Base-by-base conservation (phyloP, 1,140 invertebrate species). In the Drosophila watanabei region DNA sequence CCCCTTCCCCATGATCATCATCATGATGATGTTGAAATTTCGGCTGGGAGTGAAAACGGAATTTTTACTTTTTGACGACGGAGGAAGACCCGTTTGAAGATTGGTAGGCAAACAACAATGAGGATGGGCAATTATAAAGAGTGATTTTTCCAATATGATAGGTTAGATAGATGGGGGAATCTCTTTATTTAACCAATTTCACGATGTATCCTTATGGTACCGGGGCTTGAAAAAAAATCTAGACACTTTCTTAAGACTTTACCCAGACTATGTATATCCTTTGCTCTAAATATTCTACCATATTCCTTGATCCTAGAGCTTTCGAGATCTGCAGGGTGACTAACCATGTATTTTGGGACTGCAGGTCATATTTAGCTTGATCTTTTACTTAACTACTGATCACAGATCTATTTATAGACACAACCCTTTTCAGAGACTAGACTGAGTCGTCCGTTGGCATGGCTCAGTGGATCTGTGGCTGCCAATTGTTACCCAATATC, bases 401-500 rank as follows among this genome's bases (percentile, higher is more conserved):
- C 35, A 39, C 9, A 57, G 14, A n/a, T 57, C 20, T 71, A 69
- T 71, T 57, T 69, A 35, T 71, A 56, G 64, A 43, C 49, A 20
- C 33, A 28, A 57, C 49, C 64, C 64, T 69, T 71, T 28, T 7
- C 33, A 20, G 33, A 37, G 32, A 24, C 52, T 16, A n/a, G n/a
- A 37, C 52, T 30, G 13, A 4, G 37, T 32, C 39, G 37, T 32
- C 39, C n/a, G 33, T 41, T 37, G 48, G 33, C 18, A 33, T 43
- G 54, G 54, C 49, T 46, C 41, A n/a, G 18, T 58, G 39, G 46
- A 51, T 48, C 49, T 59, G 61, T 41, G 63, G 39, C 46, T 68
- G 70, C 65, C 79, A 81, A 73, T 75, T 75, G 85, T 88, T 88
- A 82, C 81, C 84, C 86, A 88, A 88, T 89, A 79, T 63, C 63